Evolutionary conservation across 1,140 invertebrate species (phyloP).

Genomic region (Catajapyx aquilonaris): DNA sequence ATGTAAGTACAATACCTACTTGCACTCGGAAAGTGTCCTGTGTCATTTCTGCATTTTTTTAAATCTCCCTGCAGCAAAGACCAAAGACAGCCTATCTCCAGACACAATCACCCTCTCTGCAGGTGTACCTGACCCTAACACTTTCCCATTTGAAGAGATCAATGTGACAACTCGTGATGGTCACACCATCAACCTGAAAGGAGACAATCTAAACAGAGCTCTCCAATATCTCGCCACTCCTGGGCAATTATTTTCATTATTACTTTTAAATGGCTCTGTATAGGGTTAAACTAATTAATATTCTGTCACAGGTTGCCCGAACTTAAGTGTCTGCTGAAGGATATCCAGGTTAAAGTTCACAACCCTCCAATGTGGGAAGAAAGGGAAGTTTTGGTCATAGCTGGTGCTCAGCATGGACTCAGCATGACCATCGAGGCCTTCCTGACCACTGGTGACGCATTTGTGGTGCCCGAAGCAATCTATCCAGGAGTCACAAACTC

Average conservation of each 20-base stretch:
- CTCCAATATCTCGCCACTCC: conserved; percentile 54
- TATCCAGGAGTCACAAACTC: conserved; percentile 45
- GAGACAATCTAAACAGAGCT: conserved; percentile 31
- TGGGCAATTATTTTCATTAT: conserved; percentile 20
- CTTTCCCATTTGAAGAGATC: conserved; percentile 48
- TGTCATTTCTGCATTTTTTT: no score
- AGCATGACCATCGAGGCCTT: conserved; percentile 46
- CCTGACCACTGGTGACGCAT: conserved; percentile 36
- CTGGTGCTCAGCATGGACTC: conserved; percentile 52
- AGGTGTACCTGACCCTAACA: conserved; percentile 49
- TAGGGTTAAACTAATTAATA: conserved; percentile 3
- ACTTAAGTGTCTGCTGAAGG: conserved; percentile 35
- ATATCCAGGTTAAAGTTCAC: conserved; percentile 39
- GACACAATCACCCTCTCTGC: no score
- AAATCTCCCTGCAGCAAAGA: no score
- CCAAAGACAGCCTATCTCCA: no score
- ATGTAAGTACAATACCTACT: no score
- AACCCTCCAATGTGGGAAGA: conserved; percentile 36
- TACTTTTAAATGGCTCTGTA: conserved; percentile 2
- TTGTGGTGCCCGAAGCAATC: conserved; percentile 42
- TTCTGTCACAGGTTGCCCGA: conserved; percentile 27
- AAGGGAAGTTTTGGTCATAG: conserved; percentile 38
- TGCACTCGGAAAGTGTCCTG: no score
- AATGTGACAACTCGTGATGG: conserved; percentile 38
- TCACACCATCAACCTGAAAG: conserved; percentile 28